These are phyloP conservation scores for Semaprochilodus insignis DNA, from an alignment of 2,797 vertebrate genomes.

Conservation along the genomic window DNA sequence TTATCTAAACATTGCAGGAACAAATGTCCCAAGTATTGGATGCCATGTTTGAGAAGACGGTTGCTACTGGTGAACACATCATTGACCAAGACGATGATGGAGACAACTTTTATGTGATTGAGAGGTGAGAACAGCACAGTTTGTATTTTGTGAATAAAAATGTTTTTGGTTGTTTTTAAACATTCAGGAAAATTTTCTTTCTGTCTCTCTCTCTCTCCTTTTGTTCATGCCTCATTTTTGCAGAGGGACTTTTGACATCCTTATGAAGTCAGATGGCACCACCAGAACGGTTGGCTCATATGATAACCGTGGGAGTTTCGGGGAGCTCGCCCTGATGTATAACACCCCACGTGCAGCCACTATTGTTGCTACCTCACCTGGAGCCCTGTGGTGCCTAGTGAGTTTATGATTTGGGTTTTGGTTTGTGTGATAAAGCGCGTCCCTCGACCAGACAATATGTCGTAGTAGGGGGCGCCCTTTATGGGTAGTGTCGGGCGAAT, in stretches of 20 bases:
- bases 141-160: not conserved
- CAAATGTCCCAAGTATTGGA: slow-evolving; percentile 98
- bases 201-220: not conserved
- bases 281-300: slow-evolving; percentile 92
- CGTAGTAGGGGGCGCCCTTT: no score
- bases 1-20: slow-evolving; percentile 80
- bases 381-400: slow-evolving; percentile 97
- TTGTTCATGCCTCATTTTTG: slow-evolving; percentile 35
- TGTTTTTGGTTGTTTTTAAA: not conserved
- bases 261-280: slow-evolving; percentile 87
- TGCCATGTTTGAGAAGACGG: slow-evolving; percentile 97
- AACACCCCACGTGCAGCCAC: slow-evolving; percentile 98
- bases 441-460: no score
- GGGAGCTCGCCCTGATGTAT: slow-evolving; percentile 98
- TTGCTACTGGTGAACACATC: slow-evolving; percentile 90
- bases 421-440: no score
- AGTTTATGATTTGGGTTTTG: slow-evolving; percentile 65
- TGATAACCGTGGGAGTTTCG: slow-evolving; percentile 96
- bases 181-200: not conserved
- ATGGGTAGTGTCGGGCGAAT: no score
- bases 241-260: slow-evolving; percentile 95
- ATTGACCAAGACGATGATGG: slow-evolving; percentile 98
- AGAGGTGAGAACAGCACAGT: slow-evolving; percentile 80
- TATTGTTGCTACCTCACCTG: slow-evolving; percentile 93
- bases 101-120: slow-evolving; percentile 98